A percentile compares a stretch with the other conserved stretches of the same genome.
Conservation (phyloP, 2,113 vertebrate genomes). For the Lanius ludovicianus region DNA sequence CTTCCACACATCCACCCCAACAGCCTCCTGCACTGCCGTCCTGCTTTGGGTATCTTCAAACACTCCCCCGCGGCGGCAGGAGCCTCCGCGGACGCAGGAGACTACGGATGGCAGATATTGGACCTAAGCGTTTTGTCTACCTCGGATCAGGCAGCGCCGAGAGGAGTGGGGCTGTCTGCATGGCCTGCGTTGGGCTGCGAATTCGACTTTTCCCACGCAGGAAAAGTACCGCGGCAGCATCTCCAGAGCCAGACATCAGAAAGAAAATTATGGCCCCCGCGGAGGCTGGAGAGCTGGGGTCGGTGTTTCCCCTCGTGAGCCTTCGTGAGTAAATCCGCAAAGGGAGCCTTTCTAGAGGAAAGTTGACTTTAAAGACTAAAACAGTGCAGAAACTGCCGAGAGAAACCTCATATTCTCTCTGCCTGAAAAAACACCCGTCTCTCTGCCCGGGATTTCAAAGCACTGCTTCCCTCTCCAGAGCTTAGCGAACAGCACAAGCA, state of each 20-base stretch:
- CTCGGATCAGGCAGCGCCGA: slow-evolving; percentile 65
- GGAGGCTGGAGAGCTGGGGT: slow-evolving; percentile 49
- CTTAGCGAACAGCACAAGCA: not conserved
- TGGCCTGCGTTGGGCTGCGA: slow-evolving; percentile 72
- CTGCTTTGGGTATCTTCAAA: not conserved
- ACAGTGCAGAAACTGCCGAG: not conserved
- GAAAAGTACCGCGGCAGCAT: slow-evolving; percentile 82
- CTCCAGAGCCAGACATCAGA: slow-evolving; percentile 55
- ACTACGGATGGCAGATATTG: not conserved
- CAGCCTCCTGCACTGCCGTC: not conserved
- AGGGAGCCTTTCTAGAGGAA: not conserved
- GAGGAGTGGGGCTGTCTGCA: slow-evolving; percentile 53
- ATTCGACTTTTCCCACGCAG: slow-evolving; percentile 76
- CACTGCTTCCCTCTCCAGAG: slow-evolving; percentile 14
- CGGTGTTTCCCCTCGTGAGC: not conserved
- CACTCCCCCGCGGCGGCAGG: not conserved
- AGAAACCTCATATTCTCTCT: not conserved
- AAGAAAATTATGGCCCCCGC: slow-evolving; percentile 56
- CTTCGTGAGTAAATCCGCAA: not conserved
- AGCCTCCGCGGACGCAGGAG: not conserved
- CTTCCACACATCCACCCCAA: not conserved
- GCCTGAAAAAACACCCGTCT: not conserved
- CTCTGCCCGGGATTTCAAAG: not conserved
- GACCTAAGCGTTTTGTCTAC: slow-evolving; percentile 28
- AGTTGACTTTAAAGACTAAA: not conserved